These are phyloP conservation scores for Pseudolaguvia tuberculata DNA, from an alignment of 2,113 vertebrate species.

Conservation along the genomic window DNA sequence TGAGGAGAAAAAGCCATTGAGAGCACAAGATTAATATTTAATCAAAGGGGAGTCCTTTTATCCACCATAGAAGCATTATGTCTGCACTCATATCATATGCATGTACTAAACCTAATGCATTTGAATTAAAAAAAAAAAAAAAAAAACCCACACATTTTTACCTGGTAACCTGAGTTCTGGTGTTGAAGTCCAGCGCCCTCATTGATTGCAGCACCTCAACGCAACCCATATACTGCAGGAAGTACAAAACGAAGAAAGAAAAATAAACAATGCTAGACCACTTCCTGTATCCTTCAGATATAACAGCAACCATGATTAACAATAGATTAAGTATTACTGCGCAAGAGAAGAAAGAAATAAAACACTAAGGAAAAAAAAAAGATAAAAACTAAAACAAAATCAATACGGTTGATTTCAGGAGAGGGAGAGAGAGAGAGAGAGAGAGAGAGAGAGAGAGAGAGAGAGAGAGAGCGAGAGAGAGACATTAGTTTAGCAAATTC, in stretches of 20 bases:
- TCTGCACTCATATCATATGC: background rate
- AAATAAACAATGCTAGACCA: conserved; percentile 49
- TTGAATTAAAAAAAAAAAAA: background rate
- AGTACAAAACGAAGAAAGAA: conserved; percentile 49
- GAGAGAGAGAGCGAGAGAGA: too few relatives aligned
- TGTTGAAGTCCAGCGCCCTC: conserved; percentile 94
- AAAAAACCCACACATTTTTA: conserved; percentile 52
- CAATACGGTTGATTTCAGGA: too few relatives aligned
- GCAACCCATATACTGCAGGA: conserved; percentile 84
- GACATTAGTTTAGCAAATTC: too few relatives aligned
- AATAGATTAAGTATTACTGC: background rate
- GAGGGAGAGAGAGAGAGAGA: too few relatives aligned
- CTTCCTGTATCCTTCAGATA: conserved; percentile 41
- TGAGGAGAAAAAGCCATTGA: conserved; percentile 6
- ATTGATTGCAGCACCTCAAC: conserved; percentile 97
- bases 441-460: too few relatives aligned
- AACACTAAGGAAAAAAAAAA: background rate
- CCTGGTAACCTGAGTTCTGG: conserved; percentile 97
- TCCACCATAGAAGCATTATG: background rate
- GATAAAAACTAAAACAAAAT: background rate
- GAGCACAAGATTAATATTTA: conserved; percentile 27
- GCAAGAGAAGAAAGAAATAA: background rate
- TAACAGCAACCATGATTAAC: background rate
- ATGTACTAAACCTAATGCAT: background rate
- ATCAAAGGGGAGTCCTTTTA: conserved; percentile 38